A percentile compares a stretch with the other conserved stretches of the same genome.
phyloP scores from a whole-genome alignment of 2,113 vertebrate genomes.

The Zosterops pallidus region DNA sequence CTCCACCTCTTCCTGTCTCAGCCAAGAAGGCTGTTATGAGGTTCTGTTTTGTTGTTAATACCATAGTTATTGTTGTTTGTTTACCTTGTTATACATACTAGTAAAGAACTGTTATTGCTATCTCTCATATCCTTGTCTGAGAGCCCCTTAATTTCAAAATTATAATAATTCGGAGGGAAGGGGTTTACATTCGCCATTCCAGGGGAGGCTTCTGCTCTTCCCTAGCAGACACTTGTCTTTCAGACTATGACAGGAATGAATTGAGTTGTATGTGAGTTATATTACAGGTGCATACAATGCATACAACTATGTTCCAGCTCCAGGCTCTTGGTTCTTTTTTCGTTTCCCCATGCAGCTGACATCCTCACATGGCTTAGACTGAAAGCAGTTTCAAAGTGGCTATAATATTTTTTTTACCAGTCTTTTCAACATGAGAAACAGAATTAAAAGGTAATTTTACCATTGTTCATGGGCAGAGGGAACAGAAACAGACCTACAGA shows the following conservation, averaged over 20 bases:
- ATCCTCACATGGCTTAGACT: not conserved
- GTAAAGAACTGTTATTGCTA: not conserved
- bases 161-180: not conserved
- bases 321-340: not conserved
- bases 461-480: not conserved
- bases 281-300: not conserved
- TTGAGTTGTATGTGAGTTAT: not conserved
- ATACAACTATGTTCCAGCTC: not conserved
- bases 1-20: not conserved
- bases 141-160: not conserved
- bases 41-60: not conserved
- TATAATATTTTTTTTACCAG: not conserved
- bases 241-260: not conserved
- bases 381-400: not conserved
- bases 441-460: not conserved
- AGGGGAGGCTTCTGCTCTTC: not conserved
- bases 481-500: not conserved
- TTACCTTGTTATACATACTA: not conserved
- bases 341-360: not conserved
- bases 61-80: not conserved
- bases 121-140: not conserved
- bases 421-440: not conserved
- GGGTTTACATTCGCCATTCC: not conserved
- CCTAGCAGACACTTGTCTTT: not conserved
- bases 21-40: not conserved